Conservation (phyloP, 30 jellyfish, hydroid and myxozoan genomes). For the Turritopsis dohrnii region DNA sequence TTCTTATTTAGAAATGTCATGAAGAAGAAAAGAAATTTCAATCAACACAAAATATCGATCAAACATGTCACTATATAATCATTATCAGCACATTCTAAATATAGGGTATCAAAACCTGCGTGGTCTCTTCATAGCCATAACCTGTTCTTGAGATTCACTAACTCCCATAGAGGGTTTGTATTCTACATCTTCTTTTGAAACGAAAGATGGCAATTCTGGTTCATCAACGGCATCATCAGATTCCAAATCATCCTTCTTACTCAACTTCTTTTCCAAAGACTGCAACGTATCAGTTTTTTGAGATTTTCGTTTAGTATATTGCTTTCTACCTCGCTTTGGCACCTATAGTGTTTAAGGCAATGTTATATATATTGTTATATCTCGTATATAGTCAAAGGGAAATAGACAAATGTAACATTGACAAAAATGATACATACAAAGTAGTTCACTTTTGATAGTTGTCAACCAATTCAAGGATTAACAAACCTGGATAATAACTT, state of each 20-base stretch:
- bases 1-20: constrained; percentile 14
- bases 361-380: too few species aligned
- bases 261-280: not conserved
- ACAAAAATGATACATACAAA: too few species aligned
- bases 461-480: not conserved
- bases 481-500: not conserved
- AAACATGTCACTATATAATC: not conserved
- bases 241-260: constrained; percentile 25
- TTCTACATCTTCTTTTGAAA: constrained; percentile 36
- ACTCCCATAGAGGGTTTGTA: constrained; percentile 19
- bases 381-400: too few species aligned
- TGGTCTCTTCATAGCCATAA: constrained; percentile 21
- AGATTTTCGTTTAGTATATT: not conserved
- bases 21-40: not conserved
- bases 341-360: not conserved
- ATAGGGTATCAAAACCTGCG: constrained; percentile 22
- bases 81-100: not conserved
- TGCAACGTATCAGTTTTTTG: not conserved
- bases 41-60: too few species aligned
- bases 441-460: too few species aligned
- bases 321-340: not conserved
- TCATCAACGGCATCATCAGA: constrained; percentile 18
- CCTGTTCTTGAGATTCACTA: not conserved
- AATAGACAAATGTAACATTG: too few species aligned
- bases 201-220: constrained; percentile 34